Base-by-base conservation (phyloP, 2,113 vertebrate species). In the Amblyopsis rosae region DNA sequence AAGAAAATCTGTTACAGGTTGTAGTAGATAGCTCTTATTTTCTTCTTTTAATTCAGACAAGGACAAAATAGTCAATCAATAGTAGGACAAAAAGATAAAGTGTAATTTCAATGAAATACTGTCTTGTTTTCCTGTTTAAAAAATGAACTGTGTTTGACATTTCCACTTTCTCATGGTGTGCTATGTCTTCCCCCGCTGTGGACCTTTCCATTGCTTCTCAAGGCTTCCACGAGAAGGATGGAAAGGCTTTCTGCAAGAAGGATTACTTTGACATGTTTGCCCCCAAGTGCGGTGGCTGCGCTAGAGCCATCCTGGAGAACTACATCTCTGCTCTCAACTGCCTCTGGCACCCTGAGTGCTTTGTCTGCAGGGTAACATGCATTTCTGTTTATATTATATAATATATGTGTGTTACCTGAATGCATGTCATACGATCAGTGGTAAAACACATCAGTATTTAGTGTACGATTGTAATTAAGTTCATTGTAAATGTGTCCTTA, bases 251-350 rank as follows among this genome's bases (percentile, higher is more conserved):
- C 67, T 99, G 98, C 84, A 95, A 96, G 83, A 99, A 98, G 87
- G 97, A 99, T 89, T 99, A 99, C 92, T 99, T 99, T 1, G 98
- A 99, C 78, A 97, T 99, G 95, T 99, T 99, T 50, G 97, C 97
- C 1, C 97, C 97, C 2, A 99, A 99, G 82, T 99, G 98, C 69
- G 98, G 97, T 0, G 98, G 98, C 82, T 99, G 98, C 56, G 91
- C 95, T 72, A 92, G 96, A 65, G 97, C 98, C 85, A 99, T 99
- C 80, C 84, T 99, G 89, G 98, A 99, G 86, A 99, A 98, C 88
- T 99, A 99, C 83, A 99, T 99, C 86, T 98, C 98, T 32, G 98
- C 98, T 35, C 93, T 99, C 82, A 99, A 95, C 85, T 94, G 93
- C 47, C 94, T 99, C 9, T 99, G 98, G 98, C 98, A 99, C 77